Conservation (phyloP, 2,113 vertebrate species). For the Xiphorhynchus elegans region DNA sequence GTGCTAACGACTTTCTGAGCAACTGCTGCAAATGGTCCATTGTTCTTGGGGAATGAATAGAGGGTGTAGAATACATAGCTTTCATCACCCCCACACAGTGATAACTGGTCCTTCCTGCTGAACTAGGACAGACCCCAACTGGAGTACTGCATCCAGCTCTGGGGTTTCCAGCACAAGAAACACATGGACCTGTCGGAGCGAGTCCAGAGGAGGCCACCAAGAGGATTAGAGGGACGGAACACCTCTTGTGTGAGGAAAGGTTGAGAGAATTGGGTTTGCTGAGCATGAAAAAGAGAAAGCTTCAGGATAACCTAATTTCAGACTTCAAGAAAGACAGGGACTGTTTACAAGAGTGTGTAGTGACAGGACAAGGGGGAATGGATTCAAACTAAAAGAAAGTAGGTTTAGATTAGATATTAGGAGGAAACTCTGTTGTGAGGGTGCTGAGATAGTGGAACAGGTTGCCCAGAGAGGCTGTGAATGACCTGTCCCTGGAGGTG, state of each 20-base stretch:
- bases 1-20: no score
- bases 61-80: no score
- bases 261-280: neutral
- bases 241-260: neutral
- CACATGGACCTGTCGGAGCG: neutral
- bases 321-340: neutral
- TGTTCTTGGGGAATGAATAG: no score
- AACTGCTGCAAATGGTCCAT: no score
- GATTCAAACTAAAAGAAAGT: neutral
- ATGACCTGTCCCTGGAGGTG: neutral
- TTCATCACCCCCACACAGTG: no score
- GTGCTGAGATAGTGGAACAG: neutral
- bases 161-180: neutral
- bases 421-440: neutral
- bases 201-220: neutral
- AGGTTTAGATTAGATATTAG: neutral
- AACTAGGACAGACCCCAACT: neutral
- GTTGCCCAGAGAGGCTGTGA: neutral
- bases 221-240: neutral
- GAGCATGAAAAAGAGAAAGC: neutral
- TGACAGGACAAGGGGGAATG: neutral
- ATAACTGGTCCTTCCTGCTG: no score
- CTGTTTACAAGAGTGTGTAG: neutral
- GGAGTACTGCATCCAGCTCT: neutral
- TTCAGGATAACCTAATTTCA: neutral